Evolutionary conservation across 2,888 invertebrate genomes (phyloP).

Genomic region (Lasioglossum oenotherae): DNA sequence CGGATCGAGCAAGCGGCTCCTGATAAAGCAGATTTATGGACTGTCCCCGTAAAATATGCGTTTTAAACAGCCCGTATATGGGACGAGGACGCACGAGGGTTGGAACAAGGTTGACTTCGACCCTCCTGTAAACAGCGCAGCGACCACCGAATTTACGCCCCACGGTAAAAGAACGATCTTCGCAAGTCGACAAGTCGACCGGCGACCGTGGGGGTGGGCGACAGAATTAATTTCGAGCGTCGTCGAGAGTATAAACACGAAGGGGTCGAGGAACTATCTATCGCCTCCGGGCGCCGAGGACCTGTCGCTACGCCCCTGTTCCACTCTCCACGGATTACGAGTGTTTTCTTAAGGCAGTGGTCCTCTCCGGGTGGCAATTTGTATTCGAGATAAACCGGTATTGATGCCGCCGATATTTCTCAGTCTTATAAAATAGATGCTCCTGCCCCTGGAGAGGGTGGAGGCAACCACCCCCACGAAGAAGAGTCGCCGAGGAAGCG

Average conservation of each 20-base stretch:
- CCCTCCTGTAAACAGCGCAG: constrained; percentile 29
- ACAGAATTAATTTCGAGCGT: constrained; percentile 70
- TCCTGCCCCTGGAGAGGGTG: constrained; percentile 63
- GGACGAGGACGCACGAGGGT: not conserved
- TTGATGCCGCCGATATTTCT: constrained; percentile 82
- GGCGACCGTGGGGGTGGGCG: constrained; percentile 28
- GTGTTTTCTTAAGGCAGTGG: constrained; percentile 77
- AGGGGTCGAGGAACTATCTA: constrained; percentile 40
- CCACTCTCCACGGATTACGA: constrained; percentile 77
- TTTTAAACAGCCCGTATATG: constrained; percentile 21
- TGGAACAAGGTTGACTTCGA: constrained; percentile 8
- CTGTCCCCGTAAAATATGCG: constrained; percentile 9
- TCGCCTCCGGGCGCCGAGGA: constrained; percentile 61
- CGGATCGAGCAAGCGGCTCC: not conserved
- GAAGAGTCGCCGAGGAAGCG: constrained; percentile 20
- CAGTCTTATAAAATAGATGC: constrained; percentile 80
- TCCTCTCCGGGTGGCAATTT: constrained; percentile 73
- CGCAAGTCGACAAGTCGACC: constrained; percentile 50
- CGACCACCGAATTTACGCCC: constrained; percentile 11
- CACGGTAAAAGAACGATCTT: constrained; percentile 6
- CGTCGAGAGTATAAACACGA: constrained; percentile 56
- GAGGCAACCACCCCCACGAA: constrained; percentile 51
- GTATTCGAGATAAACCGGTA: constrained; percentile 82
- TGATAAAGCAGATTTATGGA: constrained; percentile 36
- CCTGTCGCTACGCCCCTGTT: constrained; percentile 72